Conservation (phyloP, 2,113 vertebrate species). For the Cardinalis cardinalis region DNA sequence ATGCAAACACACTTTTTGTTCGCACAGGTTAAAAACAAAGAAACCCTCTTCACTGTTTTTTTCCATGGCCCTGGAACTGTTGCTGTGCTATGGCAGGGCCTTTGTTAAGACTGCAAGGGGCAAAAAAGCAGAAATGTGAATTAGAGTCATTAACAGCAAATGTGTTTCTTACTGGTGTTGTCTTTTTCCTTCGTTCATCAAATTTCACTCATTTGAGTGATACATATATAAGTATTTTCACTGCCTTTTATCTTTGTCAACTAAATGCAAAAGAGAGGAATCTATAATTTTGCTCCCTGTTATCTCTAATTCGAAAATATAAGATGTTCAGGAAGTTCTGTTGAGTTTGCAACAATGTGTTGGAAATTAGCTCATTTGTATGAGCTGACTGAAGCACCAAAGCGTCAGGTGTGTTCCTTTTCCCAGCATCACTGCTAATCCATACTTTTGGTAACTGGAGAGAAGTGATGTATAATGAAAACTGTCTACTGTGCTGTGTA, state of each 20-base stretch:
- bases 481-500: constrained; percentile 30
- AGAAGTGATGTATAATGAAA: constrained; percentile 59
- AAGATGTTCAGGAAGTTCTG: constrained; percentile 13
- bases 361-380: constrained; percentile 51
- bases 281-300: not conserved
- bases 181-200: not conserved
- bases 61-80: not conserved
- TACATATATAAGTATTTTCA: not conserved
- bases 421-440: not conserved
- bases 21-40: not conserved
- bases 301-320: not conserved
- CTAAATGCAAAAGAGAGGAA: not conserved
- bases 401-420: constrained; percentile 50
- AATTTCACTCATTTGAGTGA: not conserved
- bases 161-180: not conserved
- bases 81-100: not conserved
- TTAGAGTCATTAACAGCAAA: not conserved
- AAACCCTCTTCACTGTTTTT: not conserved
- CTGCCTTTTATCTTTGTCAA: not conserved
- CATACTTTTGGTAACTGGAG: constrained; percentile 14
- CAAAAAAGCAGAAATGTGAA: not conserved
- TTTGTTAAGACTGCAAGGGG: not conserved
- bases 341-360: constrained; percentile 15
- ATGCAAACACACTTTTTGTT: not conserved
- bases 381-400: constrained; percentile 23